Conservation (phyloP, 1,140 invertebrate species). For the Centruroides sculpturatus region DNA sequence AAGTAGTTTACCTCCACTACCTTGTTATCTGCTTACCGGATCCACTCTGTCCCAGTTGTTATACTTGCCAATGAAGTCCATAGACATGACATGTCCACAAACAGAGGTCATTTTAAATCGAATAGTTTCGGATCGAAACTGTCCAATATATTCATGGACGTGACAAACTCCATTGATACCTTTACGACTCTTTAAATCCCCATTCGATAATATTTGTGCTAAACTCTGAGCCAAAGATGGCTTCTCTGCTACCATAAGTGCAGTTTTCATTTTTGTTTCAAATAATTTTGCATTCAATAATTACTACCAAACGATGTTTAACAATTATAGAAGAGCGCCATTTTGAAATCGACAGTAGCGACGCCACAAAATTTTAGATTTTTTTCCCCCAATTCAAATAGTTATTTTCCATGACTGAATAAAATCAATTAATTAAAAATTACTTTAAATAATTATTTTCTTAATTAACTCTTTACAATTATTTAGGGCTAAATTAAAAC, state of each 20-base stretch:
- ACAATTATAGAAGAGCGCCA: too few relatives aligned
- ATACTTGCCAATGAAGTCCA: conserved; percentile 90
- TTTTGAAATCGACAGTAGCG: too few relatives aligned
- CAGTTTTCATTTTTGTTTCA: conserved; percentile 54
- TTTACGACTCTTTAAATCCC: conserved; percentile 63
- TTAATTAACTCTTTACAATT: too few relatives aligned
- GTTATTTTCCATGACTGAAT: too few relatives aligned
- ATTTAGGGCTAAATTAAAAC: too few relatives aligned
- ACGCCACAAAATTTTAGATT: too few relatives aligned
- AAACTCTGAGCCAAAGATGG: conserved; percentile 90
- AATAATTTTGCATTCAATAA: too few relatives aligned
- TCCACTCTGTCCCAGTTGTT: conserved; percentile 98
- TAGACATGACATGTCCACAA: conserved; percentile 92
- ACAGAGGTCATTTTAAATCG: conserved; percentile 94
- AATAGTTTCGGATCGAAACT: conserved; percentile 51
- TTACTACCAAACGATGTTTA: too few relatives aligned
- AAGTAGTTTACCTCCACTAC: too few relatives aligned
- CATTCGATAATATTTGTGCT: conserved; percentile 85
- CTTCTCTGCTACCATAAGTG: conserved; percentile 99
- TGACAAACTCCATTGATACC: conserved; percentile 85
- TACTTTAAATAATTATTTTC: too few relatives aligned
- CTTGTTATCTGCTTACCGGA: conserved; percentile 46
- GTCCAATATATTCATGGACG: conserved; percentile 82
- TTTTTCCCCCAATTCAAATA: too few relatives aligned
- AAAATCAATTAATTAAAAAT: too few relatives aligned